A percentile compares a stretch with the other conserved stretches of the same genome.
Conservation (phyloP, 2,113 vertebrate species). For the Heliornis fulica region DNA sequence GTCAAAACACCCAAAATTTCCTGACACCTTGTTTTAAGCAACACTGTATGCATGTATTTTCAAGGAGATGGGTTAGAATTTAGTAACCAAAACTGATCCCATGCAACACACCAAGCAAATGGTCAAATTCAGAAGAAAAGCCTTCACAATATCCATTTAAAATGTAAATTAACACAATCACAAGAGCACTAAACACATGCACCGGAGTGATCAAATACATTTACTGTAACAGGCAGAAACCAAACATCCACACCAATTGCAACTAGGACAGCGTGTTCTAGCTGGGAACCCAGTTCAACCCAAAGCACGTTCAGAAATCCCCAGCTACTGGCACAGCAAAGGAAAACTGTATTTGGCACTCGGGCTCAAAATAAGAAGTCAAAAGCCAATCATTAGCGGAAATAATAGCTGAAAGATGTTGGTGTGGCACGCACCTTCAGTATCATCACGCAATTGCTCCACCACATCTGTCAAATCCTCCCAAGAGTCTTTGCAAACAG, state of each 20-base stretch:
- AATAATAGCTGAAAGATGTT: constrained; percentile 69
- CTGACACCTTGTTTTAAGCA: not conserved
- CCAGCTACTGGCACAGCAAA: not conserved
- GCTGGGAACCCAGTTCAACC: not conserved
- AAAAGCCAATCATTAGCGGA: constrained; percentile 37
- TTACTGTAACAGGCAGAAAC: not conserved
- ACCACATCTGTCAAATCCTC: constrained; percentile 94
- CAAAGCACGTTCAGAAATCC: not conserved
- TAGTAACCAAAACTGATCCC: not conserved
- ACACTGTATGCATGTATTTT: not conserved
- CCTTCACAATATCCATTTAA: not conserved
- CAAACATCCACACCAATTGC: not conserved
- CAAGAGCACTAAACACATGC: not conserved
- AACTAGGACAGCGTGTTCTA: accelerated
- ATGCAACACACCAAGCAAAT: not conserved
- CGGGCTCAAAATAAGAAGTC: not conserved
- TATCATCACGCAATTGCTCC: constrained; percentile 88
- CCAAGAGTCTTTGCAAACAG: constrained; percentile 92
- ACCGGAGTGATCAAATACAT: not conserved
- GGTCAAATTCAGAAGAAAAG: not conserved
- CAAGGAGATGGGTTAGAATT: not conserved
- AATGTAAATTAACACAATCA: not conserved
- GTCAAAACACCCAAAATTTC: not conserved
- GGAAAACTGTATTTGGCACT: not conserved
- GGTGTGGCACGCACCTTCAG: constrained; percentile 88